Evolutionary conservation across 1,140 invertebrate species (phyloP).

Genomic region (Leptinotarsa defecta): DNA sequence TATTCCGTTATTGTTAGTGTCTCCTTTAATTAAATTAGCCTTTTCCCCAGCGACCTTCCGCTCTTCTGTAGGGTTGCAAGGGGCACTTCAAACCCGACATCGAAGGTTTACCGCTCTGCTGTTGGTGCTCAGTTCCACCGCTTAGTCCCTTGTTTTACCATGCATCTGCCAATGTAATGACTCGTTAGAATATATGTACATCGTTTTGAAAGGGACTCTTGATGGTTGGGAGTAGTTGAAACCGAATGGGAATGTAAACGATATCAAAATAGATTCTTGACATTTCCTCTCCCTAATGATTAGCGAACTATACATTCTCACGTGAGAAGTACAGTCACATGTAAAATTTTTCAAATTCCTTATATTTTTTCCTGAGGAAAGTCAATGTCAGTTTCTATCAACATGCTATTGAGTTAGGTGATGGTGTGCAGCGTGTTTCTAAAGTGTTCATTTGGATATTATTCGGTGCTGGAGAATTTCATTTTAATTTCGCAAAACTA

Average conservation of each 20-base stretch:
- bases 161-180: slow-evolving; percentile 6
- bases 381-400: too few species aligned
- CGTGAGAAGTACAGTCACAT: too few species aligned
- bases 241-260: neutral
- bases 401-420: too few species aligned
- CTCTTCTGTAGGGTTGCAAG: slow-evolving; percentile 39
- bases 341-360: too few species aligned
- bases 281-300: neutral
- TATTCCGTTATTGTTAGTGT: slow-evolving; percentile 46
- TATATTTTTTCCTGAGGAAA: too few species aligned
- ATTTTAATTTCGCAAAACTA: too few species aligned
- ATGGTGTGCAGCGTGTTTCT: too few species aligned
- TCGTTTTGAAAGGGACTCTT: neutral
- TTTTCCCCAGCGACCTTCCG: slow-evolving; percentile 39
- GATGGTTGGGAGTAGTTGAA: neutral
- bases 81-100: slow-evolving; percentile 10
- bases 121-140: neutral
- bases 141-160: neutral
- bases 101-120: neutral
- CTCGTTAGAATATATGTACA: neutral
- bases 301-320: too few species aligned
- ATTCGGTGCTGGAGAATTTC: too few species aligned
- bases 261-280: neutral
- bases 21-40: slow-evolving; percentile 48
- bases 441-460: too few species aligned